Base-by-base conservation (phyloP, 2,797 vertebrate genomes). In the Silurus lanzhouensis region DNA sequence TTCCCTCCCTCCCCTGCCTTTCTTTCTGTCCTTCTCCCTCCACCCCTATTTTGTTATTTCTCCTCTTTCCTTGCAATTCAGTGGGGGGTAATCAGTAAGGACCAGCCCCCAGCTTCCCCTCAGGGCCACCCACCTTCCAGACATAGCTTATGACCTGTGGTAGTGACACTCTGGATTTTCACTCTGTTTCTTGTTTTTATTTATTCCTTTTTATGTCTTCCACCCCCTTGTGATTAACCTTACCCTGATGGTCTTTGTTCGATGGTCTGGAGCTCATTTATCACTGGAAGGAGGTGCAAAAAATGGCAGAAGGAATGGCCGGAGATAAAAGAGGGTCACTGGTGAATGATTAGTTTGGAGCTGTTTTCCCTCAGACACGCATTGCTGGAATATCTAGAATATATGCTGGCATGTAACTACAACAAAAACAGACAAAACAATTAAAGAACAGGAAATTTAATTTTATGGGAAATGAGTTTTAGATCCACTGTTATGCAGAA, bases 321-420 rank as follows among this genome's bases (percentile, higher is more conserved):
- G 10, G 67, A 92, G 90, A 93, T 93, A 84, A 91, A 91, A 93
- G 88, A 81, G 82, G 63, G 60, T 70, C 61, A 87, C 79, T 71
- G 80, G 89, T 92, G 91, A 93, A 86, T 81, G 46, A 92, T 92
- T 90, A 92, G 91, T 89, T 87, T n/a, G 52, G n/a, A 91, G 86
- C 93, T 93, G 93, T 91, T 93, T 85, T 76, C 17, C 78, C 85
- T 93, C 91, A 52, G 91, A 93, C 91, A 93, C 86, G 91, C 93
- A 94, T 94, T 86, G 90, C 88, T 95, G 90, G 84, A 94, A 94
- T 94, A 89, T 82, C 89, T 52, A 74, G 75, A 57, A 13, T 60
- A 71, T 44, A 70, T 20, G 44, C 15, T 52, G 20, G 2, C 10
- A 48, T 8, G 6, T 19, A 78, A 20, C 60, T 2, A 60, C 75